phyloP scores from a whole-genome alignment of 2,888 invertebrate genomes.

The Apamea monoglypha region DNA sequence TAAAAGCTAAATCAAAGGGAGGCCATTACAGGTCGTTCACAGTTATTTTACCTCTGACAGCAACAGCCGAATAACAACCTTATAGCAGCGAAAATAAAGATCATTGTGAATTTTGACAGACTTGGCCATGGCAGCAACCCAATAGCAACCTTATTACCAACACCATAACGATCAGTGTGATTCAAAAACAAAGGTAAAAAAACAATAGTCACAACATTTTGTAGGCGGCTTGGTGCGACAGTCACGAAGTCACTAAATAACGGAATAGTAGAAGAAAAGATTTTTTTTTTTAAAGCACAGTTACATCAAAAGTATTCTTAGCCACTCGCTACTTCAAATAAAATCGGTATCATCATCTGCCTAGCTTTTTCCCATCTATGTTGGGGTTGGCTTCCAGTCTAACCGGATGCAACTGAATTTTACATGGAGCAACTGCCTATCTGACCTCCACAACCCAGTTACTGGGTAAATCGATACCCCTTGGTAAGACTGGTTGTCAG shows the following conservation, averaged over 20 bases:
- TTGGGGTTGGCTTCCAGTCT: no score
- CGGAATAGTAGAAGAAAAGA: background rate
- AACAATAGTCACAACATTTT: background rate
- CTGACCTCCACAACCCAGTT: no score
- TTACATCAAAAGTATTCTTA: background rate
- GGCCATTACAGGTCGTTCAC: conserved; percentile 4
- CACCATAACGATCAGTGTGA: background rate
- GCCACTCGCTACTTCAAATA: background rate
- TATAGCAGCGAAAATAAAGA: background rate
- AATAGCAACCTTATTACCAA: no score
- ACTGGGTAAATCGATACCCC: no score
- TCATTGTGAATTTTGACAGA: background rate
- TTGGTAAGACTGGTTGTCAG: no score
- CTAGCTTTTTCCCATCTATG: no score
- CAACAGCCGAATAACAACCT: background rate
- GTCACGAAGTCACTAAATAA: background rate
- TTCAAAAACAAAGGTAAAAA: background rate
- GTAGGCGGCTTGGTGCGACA: background rate
- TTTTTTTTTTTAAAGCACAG: background rate
- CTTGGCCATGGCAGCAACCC: background rate
- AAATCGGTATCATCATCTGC: no score
- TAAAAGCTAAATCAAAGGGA: conserved; percentile 36
- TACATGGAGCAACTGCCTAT: no score
- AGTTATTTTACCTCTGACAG: background rate
- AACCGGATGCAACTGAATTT: no score